Base-by-base conservation (phyloP, 2,113 vertebrate species). In the Ptychochromis oligacanthus region DNA sequence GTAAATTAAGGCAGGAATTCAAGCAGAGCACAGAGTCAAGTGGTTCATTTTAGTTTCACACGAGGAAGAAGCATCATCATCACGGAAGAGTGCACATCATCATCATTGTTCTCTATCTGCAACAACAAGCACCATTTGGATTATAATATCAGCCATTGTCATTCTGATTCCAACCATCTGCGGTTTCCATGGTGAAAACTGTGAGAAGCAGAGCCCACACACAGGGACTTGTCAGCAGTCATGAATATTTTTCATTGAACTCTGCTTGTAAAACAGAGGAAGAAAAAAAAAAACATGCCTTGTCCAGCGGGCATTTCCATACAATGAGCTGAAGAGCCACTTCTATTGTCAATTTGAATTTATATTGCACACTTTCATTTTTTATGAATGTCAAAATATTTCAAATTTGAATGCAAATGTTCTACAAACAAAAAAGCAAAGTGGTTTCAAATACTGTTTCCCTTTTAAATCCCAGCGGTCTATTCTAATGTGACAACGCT, bases 181-280 rank as follows among this genome's bases (percentile, higher is more conserved):
- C 52, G 43, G 92, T 93, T 93, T 89, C 92, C 93, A 94, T 94
- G 91, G 92, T 92, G 90, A 93, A 87, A 86, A 80, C 61, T 80
- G 81, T 43, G 84, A 89, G 85, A 79, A 83, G 79, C 88, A 54
- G 88, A 88, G 85, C 90, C 90, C 91, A 81, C 88, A 88, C 91
- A 87, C 75, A 28, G 61, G 43, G 77, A 83, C 90, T 81, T 81
- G 78, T 91, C 89, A 87, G 82, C 81, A 79, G 83, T 61, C 82
- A 86, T 85, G 89, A 90, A 91, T 87, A 89, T 82, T 89, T 89
- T 78, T 58, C 86, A 67, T 64, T 89, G 74, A 91, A 85, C 85
- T 72, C 72, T 57, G 85, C 76, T 76, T 74, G 82, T 77, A 70
- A 43, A 84, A 83, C 34, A 75, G 70, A 81, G 59, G 14, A 26